phyloP scores from a whole-genome alignment of 2,797 vertebrate genomes.

The Dendrocincla fuliginosa region DNA sequence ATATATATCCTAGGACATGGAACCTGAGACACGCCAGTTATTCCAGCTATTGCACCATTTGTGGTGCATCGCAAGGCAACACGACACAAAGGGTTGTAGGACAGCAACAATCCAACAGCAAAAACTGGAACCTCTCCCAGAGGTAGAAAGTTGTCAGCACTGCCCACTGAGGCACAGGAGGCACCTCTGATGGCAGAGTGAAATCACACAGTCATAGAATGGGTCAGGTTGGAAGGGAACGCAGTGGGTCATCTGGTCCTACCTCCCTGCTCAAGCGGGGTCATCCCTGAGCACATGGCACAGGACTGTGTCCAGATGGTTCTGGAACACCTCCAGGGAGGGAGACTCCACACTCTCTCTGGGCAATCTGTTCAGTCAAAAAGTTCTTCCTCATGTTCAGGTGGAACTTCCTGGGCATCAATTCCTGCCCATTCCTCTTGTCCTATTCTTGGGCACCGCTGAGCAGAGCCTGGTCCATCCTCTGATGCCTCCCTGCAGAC shows the following conservation, averaged over 20 bases:
- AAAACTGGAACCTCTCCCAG: not conserved
- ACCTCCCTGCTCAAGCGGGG: not conserved
- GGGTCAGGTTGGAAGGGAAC: not conserved
- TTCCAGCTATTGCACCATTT: rapidly evolving
- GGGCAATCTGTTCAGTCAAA: not conserved
- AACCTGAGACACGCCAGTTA: rapidly evolving
- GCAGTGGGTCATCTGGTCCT: too few relatives aligned
- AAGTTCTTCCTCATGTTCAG: not conserved
- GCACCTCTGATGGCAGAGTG: not conserved
- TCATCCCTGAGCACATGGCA: not conserved
- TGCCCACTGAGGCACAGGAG: not conserved
- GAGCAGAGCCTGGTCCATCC: not conserved
- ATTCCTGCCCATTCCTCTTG: not conserved
- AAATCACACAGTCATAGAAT: not conserved
- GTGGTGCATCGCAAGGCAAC: not conserved
- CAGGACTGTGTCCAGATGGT: not conserved
- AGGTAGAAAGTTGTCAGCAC: not conserved
- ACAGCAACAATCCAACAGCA: not conserved
- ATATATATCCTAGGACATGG: rapidly evolving
- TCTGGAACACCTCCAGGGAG: not conserved
- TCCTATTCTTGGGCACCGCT: not conserved
- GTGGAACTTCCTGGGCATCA: not conserved
- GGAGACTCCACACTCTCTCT: not conserved
- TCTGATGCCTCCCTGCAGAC: not conserved
- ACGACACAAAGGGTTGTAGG: rapidly evolving